phyloP scores from a whole-genome alignment of 30 jellyfish, hydroid and myxozoan species.

The Nemopilema nomurai region DNA sequence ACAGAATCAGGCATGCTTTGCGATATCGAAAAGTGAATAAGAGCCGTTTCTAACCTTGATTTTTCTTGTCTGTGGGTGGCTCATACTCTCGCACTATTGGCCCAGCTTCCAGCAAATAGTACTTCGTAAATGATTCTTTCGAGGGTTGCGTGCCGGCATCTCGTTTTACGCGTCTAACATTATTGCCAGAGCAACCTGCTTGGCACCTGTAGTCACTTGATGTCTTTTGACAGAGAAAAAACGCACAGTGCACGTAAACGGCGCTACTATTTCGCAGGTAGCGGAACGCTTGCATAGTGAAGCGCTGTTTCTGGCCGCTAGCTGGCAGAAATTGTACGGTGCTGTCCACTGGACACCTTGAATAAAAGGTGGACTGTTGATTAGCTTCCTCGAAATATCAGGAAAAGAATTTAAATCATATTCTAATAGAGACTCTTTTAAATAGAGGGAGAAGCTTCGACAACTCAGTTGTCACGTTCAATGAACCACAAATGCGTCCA shows the following conservation, averaged over 20 bases:
- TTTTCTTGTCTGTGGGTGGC: not conserved
- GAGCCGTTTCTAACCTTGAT: not conserved
- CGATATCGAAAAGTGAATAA: not conserved
- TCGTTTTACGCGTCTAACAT: slow-evolving; percentile 23
- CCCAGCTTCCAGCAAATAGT: slow-evolving; percentile 38
- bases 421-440: too few species aligned
- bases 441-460: too few species aligned
- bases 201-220: slow-evolving; percentile 48
- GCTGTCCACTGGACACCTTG: slow-evolving; percentile 44
- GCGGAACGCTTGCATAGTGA: slow-evolving; percentile 49
- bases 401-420: too few species aligned
- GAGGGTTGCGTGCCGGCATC: slow-evolving; percentile 20
- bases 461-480: too few species aligned
- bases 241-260: slow-evolving; percentile 49
- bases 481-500: too few species aligned
- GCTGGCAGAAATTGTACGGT: slow-evolving; percentile 31
- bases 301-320: slow-evolving; percentile 4
- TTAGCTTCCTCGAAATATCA: too few species aligned
- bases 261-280: slow-evolving; percentile 14
- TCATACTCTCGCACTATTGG: slow-evolving; percentile 15
- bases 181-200: slow-evolving; percentile 70
- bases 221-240: slow-evolving; percentile 43
- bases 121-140: slow-evolving; percentile 3
- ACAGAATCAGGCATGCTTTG: too few species aligned
- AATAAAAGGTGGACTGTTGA: not conserved